These are phyloP conservation scores for Sesia bembeciformis DNA, from an alignment of 2,888 invertebrate genomes.

Conservation along the genomic window DNA sequence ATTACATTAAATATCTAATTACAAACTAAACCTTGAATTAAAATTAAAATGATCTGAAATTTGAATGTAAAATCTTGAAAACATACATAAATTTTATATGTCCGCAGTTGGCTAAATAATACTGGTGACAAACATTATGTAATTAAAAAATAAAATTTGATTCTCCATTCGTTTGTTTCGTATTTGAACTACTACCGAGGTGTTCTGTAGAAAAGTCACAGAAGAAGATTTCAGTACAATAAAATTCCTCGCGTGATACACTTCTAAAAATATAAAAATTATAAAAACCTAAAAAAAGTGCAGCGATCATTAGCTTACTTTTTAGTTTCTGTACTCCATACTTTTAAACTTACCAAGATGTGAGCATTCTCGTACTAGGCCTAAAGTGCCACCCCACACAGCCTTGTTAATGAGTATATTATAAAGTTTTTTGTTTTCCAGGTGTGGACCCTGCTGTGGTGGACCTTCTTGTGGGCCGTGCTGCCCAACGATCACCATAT, in stretches of 20 bases:
- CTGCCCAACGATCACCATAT: slow-evolving; percentile 55
- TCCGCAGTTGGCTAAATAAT: no score
- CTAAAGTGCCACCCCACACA: no score
- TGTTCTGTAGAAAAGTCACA: slow-evolving; percentile 23
- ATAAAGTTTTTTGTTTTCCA: slow-evolving; percentile 14
- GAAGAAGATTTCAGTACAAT: slow-evolving; percentile 28
- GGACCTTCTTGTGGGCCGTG: slow-evolving; percentile 28
- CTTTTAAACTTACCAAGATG: no score
- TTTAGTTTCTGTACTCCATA: no score
- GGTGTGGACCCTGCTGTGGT: slow-evolving; percentile 37
- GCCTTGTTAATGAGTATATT: no score
- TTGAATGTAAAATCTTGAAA: no score
- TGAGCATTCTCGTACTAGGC: no score
- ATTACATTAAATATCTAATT: no score
- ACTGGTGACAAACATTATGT: neutral
- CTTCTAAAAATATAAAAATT: slow-evolving; percentile 12
- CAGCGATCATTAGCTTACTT: no score
- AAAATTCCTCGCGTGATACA: slow-evolving; percentile 33
- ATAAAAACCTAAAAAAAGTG: slow-evolving; percentile 11
- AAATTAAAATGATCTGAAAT: no score
- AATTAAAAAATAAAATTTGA: neutral
- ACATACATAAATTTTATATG: no score
- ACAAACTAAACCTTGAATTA: no score
- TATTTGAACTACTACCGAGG: slow-evolving; percentile 24
- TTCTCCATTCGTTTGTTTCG: slow-evolving; percentile 8